phyloP scores from a whole-genome alignment of 2,113 vertebrate genomes.

The Sorex fumeus region DNA sequence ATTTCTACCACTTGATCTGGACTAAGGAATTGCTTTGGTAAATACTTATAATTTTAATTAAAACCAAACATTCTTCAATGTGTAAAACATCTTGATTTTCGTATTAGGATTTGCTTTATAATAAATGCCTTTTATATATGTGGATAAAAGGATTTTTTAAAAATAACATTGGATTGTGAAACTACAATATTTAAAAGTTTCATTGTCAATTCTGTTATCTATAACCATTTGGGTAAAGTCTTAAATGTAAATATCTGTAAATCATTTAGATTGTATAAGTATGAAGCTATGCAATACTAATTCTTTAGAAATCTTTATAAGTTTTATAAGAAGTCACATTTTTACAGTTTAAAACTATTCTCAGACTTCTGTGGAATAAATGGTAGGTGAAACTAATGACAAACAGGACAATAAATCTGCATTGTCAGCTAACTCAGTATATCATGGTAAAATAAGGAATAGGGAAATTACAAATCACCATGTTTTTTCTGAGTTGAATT shows the following conservation, averaged over 20 bases:
- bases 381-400: conserved; percentile 47
- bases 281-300: conserved; percentile 8
- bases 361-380: conserved; percentile 34
- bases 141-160: conserved; percentile 42
- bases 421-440: conserved; percentile 31
- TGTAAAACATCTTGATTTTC: conserved; percentile 48
- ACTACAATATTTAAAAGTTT: conserved; percentile 48
- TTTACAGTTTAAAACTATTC: conserved; percentile 49
- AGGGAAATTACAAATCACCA: conserved; percentile 5
- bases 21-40: background rate
- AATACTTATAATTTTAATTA: conserved; percentile 60
- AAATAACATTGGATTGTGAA: conserved; percentile 29
- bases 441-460: conserved; percentile 34
- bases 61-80: conserved; percentile 36
- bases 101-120: conserved; percentile 50
- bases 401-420: background rate
- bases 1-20: conserved; percentile 23
- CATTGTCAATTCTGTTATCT: background rate
- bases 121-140: conserved; percentile 42
- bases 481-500: conserved; percentile 23
- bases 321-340: conserved; percentile 1
- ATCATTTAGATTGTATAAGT: conserved; percentile 49
- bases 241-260: conserved; percentile 35
- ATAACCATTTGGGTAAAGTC: conserved; percentile 40
- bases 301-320: conserved; percentile 1